Evolutionary conservation across 1,140 invertebrate genomes (phyloP), one percentile per base, ranked within the genome.

Genomic region (Leptinotarsa texana): DNA sequence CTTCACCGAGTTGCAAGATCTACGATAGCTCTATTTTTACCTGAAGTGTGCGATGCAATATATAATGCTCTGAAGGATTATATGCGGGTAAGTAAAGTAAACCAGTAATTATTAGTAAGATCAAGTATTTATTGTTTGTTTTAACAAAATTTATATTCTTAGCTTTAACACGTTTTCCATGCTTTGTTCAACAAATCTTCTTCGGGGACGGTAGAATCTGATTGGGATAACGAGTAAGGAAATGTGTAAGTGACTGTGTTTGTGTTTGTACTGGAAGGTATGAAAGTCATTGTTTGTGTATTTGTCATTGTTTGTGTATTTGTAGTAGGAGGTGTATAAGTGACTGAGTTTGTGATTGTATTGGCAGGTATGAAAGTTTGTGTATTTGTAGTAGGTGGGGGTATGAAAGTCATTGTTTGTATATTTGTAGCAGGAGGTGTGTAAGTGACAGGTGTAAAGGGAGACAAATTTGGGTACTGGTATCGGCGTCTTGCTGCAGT

Each of bases 1-100:
- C 13, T 73, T 63, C 42, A 27, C 49, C n/a, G 13, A 13, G 49
- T 51, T 51, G 49, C 49, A 51, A 51, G 13, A 51, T 51, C 49
- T 21, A 65, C 24, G 13, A 65, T 65, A n/a, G 13, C 63, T 15
- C 13, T n/a, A 21, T 65, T 65, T 65, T n/a, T 65, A 15, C 63
- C 63, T 65, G 63, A 65, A 65, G 18, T 65, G 13, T 65, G 63
- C 18, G 63, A 65, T n/a, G 63, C 18, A 15, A 65, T 22, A n/a
- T 65, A 22, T 27, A 13, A 65, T 27, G 63, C 63, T 15, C 18
- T 65, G 63, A 21, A 27, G 13, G 18, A 65, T 18, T 22, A n/a
- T 22, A 22, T 65, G 13, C 13, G 18, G 18, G 18, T 21, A 13
- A 27, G 63, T 21, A 22, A 51, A 51, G 27, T 27, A 27, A 27